These are phyloP conservation scores for Drosophila borborema DNA, from an alignment of 2,888 invertebrate species.

Conservation along the genomic window DNA sequence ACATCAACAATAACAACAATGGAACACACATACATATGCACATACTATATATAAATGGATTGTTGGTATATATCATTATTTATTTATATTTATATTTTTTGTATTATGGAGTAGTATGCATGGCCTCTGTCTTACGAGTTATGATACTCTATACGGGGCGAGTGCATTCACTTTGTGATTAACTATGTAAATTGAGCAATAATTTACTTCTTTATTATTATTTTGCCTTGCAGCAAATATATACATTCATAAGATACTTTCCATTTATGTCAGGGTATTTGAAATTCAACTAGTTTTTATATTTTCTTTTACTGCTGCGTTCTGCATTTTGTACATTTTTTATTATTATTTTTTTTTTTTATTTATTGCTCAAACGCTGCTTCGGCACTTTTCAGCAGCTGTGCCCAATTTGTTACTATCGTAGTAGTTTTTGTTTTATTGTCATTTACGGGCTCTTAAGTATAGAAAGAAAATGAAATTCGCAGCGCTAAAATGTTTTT, in stretches of 20 bases:
- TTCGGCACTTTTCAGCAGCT: conserved; percentile 54
- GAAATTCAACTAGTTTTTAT: background rate
- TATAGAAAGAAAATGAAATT: background rate
- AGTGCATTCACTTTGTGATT: background rate
- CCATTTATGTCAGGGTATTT: background rate
- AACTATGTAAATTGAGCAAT: background rate
- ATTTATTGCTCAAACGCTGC: conserved; percentile 29
- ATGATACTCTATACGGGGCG: background rate
- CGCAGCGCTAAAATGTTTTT: background rate
- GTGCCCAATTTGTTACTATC: conserved; percentile 62
- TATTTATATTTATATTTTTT: no score
- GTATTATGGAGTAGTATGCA: conserved; percentile 19
- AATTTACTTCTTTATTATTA: no score
- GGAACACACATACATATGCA: background rate
- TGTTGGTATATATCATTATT: background rate
- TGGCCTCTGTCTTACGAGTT: conserved; percentile 19
- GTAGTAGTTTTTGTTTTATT: conserved; percentile 59
- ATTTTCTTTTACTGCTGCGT: conserved; percentile 48
- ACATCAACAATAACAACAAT: conserved; percentile 50
- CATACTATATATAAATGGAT: background rate
- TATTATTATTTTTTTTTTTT: background rate
- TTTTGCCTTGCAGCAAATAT: no score
- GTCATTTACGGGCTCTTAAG: conserved; percentile 24
- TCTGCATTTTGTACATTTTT: conserved; percentile 6
- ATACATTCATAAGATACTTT: background rate